phyloP scores from a whole-genome alignment of 2,797 vertebrate species.

The Glyptemys insculpta region DNA sequence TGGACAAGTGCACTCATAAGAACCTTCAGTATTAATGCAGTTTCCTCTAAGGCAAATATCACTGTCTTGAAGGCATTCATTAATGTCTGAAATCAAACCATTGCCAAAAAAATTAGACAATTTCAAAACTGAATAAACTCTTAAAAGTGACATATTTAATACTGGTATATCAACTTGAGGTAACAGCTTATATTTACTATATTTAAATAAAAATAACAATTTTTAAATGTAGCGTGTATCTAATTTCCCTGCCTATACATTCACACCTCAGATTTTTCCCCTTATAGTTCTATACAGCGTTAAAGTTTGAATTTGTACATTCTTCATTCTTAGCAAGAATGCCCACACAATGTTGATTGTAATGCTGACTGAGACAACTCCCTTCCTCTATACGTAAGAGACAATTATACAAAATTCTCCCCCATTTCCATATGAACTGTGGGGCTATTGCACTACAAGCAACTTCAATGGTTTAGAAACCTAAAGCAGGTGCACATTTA shows the following conservation, averaged over 20 bases:
- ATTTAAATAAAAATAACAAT: neutral
- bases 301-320: neutral
- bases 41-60: conserved; percentile 86
- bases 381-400: neutral
- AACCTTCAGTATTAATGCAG: conserved; percentile 92
- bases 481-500: neutral
- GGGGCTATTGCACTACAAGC: neutral
- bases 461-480: neutral
- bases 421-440: neutral
- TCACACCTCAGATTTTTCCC: neutral
- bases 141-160: neutral
- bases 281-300: neutral
- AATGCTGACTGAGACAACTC: neutral
- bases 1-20: conserved; percentile 92
- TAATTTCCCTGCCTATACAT: neutral
- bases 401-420: neutral
- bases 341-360: neutral
- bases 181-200: neutral
- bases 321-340: neutral
- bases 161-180: neutral
- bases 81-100: conserved; percentile 87
- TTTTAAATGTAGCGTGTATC: neutral
- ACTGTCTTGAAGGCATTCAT: conserved; percentile 90
- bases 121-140: neutral
- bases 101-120: conserved; percentile 10